Percentiles rank a stretch among this genome's conserved stretches.
Evolutionary conservation across 1,140 invertebrate species (phyloP).

Genomic region (Melitaea cinxia): DNA sequence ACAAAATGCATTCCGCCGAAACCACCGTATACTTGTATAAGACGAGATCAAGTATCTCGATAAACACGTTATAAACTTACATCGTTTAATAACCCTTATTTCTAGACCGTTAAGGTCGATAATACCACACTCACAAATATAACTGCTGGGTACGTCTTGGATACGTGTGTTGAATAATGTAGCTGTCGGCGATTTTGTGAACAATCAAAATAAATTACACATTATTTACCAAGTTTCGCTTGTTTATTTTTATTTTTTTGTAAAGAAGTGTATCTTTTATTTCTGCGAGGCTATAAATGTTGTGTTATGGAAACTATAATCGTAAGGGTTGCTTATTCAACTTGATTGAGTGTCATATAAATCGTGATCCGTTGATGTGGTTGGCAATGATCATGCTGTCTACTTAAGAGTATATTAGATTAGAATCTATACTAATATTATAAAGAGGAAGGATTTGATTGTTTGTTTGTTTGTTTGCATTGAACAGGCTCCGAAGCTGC

Average conservation of each 20-base stretch:
- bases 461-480: too few species aligned
- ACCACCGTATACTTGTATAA: conserved; percentile 3
- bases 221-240: conserved; percentile 23
- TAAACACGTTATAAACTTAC: conserved; percentile 50
- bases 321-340: too few species aligned
- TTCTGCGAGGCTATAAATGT: not conserved
- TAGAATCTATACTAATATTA: too few species aligned
- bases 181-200: conserved; percentile 21
- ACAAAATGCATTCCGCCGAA: conserved; percentile 15
- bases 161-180: conserved; percentile 26
- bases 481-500: too few species aligned
- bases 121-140: not conserved
- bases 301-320: too few species aligned
- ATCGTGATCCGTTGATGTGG: too few species aligned
- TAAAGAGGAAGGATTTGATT: too few species aligned
- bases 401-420: too few species aligned
- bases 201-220: conserved; percentile 34
- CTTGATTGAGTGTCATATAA: too few species aligned
- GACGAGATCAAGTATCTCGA: conserved; percentile 43
- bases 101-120: not conserved
- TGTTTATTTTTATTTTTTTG: conserved; percentile 9
- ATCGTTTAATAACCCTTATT: not conserved
- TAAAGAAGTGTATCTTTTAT: not conserved
- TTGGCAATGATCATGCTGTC: too few species aligned
- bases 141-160: not conserved